Percentiles rank a stretch among this genome's conserved stretches.
phyloP scores from a whole-genome alignment of 2,888 invertebrate genomes.

The Eumacrocentrus americanus region DNA sequence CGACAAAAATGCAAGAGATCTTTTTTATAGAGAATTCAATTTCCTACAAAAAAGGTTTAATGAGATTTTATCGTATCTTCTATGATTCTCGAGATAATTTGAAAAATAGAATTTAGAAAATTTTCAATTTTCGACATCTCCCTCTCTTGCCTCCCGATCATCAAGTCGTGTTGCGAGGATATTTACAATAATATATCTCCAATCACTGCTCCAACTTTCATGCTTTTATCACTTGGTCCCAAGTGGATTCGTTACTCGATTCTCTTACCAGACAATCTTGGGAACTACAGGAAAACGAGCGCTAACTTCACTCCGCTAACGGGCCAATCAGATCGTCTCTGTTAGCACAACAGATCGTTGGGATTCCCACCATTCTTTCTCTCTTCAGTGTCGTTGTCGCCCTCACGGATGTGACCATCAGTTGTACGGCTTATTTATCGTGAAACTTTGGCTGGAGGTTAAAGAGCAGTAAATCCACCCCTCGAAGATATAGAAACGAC shows the following conservation, averaged over 20 bases:
- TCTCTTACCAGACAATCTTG: background rate
- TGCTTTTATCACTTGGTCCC: background rate
- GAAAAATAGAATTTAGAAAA: too few species aligned
- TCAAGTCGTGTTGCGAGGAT: background rate
- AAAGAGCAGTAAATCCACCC: conserved; percentile 56
- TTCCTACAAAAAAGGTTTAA: too few species aligned
- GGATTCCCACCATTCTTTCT: too few species aligned
- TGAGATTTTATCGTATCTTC: too few species aligned
- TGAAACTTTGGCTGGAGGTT: conserved; percentile 55
- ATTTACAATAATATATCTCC: conserved; percentile 1
- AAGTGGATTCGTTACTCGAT: conserved; percentile 12
- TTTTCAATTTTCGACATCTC: too few species aligned
- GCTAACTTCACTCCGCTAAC: conserved; percentile 49
- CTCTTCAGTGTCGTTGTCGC: too few species aligned
- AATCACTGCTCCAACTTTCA: conserved; percentile 6
- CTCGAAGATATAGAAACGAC: conserved; percentile 43
- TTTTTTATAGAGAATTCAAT: too few species aligned
- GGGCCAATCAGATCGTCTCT: conserved; percentile 58
- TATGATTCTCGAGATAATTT: too few species aligned
- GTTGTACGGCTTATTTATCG: conserved; percentile 58
- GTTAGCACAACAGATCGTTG: conserved; percentile 56
- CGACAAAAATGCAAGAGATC: too few species aligned
- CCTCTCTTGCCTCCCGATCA: background rate
- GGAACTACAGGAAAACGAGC: conserved; percentile 5
- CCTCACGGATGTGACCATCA: conserved; percentile 31